Evolutionary conservation across 2,113 vertebrate genomes (phyloP).

Genomic region (Micromys minutus): DNA sequence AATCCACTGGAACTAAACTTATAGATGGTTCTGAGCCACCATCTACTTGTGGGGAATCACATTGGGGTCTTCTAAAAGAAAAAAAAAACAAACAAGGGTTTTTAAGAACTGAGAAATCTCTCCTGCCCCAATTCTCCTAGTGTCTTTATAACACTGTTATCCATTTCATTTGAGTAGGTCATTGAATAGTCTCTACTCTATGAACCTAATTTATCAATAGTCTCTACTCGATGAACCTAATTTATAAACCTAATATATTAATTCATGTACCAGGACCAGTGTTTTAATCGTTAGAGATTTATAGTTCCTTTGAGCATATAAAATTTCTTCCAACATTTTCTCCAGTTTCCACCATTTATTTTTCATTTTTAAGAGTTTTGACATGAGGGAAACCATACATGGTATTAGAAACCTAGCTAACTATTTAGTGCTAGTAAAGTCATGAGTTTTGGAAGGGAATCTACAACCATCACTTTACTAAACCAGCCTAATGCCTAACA

Average conservation of each 20-base stretch:
- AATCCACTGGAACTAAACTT: not conserved
- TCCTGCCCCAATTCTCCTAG: not conserved
- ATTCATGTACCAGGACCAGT: not conserved
- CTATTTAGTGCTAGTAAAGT: not conserved
- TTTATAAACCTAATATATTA: conserved; percentile 11
- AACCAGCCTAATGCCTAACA: not conserved
- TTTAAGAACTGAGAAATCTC: not conserved
- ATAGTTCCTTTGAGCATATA: not conserved
- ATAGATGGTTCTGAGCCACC: not conserved
- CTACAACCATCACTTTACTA: not conserved
- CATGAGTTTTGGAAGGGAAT: not conserved
- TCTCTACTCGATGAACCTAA: not conserved
- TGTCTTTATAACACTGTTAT: not conserved
- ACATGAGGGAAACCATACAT: not conserved
- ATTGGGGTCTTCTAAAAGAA: not conserved
- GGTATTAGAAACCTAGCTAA: not conserved
- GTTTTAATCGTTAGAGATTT: conserved; percentile 3
- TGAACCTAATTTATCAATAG: not conserved
- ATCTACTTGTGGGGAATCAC: not conserved
- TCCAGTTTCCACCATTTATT: not conserved
- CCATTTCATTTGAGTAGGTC: not conserved
- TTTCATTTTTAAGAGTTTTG: not conserved
- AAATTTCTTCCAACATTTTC: conserved; percentile 6
- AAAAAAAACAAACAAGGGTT: not conserved
- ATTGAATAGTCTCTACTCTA: not conserved